These are phyloP conservation scores for Chamaea fasciata DNA, from an alignment of 2,113 vertebrate genomes.

Conservation along the genomic window DNA sequence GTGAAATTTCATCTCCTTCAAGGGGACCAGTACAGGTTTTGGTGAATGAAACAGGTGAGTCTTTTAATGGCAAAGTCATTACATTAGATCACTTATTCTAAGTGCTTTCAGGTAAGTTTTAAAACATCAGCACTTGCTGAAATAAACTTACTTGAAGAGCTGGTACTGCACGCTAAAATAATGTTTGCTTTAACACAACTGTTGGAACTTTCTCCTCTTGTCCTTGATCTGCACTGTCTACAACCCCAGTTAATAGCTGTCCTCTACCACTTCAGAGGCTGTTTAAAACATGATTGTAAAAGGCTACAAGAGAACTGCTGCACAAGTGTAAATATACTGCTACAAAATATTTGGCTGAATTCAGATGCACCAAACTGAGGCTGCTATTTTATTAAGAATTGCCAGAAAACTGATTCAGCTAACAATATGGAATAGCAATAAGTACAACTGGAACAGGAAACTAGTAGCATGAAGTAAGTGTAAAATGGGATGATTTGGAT, in stretches of 20 bases:
- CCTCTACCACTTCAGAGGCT: neutral
- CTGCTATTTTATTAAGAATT: neutral
- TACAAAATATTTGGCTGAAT: neutral
- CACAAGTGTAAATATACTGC: neutral
- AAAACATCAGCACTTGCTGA: neutral
- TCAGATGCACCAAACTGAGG: neutral
- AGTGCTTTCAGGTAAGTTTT: neutral
- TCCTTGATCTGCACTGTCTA: neutral
- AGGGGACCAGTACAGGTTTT: neutral
- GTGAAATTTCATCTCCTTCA: neutral
- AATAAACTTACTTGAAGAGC: neutral
- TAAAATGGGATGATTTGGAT: neutral
- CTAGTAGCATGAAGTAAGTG: neutral
- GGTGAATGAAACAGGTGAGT: neutral
- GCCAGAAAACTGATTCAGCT: conserved; percentile 7
- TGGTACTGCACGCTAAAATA: neutral
- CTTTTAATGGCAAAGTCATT: neutral
- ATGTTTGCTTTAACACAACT: neutral
- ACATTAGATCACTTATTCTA: neutral
- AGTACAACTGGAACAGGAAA: neutral
- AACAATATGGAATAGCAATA: neutral
- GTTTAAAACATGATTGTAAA: neutral
- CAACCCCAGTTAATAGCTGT: neutral
- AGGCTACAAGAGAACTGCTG: neutral
- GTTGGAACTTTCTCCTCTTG: neutral